Evolutionary conservation across 2,888 invertebrate species (phyloP).

Genomic region (Cantharis rufa): DNA sequence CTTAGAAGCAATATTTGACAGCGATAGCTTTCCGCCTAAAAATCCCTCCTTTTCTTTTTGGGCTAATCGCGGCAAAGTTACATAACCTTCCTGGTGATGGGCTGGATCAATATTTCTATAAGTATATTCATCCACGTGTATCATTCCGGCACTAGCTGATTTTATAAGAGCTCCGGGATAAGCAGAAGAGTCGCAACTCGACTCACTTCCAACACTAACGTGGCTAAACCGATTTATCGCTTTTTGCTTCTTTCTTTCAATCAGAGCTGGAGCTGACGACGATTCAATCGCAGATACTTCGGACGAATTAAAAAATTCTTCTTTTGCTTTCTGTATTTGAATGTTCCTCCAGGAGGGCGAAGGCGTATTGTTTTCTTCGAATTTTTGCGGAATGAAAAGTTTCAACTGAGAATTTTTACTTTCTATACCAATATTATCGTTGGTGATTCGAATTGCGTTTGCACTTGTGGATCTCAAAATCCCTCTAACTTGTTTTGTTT

Average conservation of each 20-base stretch:
- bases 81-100: conserved; percentile 56
- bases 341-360: conserved; percentile 58
- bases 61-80: conserved; percentile 58
- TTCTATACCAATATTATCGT: conserved; percentile 14
- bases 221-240: conserved; percentile 57
- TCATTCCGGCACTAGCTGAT: conserved; percentile 79
- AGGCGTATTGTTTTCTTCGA: neutral
- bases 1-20: conserved; percentile 64
- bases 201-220: conserved; percentile 68
- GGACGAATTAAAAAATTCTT: conserved; percentile 64
- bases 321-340: conserved; percentile 71
- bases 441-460: conserved; percentile 21
- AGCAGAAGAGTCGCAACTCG: conserved; percentile 51
- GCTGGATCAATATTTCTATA: conserved; percentile 61
- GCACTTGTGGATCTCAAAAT: conserved; percentile 25
- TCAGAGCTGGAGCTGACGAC: conserved; percentile 20
- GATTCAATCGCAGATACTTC: conserved; percentile 30
- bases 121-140: conserved; percentile 66
- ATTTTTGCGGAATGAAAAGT: conserved; percentile 31
- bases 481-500: conserved; percentile 36
- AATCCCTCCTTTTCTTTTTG: conserved; percentile 47
- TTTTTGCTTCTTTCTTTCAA: conserved; percentile 15
- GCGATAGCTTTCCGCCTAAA: conserved; percentile 55
- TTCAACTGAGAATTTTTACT: conserved; percentile 47
- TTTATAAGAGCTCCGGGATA: conserved; percentile 63